Conservation (phyloP, 2,113 vertebrate genomes). For the Recurvirostra avosetta region DNA sequence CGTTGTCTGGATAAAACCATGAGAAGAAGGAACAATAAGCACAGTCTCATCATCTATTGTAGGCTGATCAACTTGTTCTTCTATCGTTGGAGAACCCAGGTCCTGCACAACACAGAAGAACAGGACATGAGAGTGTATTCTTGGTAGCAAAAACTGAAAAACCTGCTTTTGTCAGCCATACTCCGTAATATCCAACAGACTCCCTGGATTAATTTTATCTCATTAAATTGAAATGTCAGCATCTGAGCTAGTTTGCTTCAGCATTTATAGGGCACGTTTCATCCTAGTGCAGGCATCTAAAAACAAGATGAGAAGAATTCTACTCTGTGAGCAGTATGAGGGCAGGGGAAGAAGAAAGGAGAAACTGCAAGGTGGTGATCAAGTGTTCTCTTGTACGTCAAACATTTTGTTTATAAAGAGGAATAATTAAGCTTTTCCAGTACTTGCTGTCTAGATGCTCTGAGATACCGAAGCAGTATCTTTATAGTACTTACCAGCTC, state of each 20-base stretch:
- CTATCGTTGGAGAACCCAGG: constrained; percentile 75
- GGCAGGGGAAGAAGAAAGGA: background rate
- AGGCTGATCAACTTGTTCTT: constrained; percentile 79
- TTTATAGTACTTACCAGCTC: background rate
- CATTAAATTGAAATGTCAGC: background rate
- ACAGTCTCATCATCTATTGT: constrained; percentile 80
- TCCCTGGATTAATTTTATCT: background rate
- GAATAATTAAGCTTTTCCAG: background rate
- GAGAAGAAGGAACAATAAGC: constrained; percentile 90
- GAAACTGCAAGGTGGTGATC: background rate
- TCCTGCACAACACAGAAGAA: constrained; percentile 63
- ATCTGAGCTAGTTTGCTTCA: background rate
- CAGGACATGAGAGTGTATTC: background rate
- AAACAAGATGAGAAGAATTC: background rate
- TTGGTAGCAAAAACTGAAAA: background rate
- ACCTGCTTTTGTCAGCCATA: background rate
- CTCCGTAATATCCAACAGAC: background rate
- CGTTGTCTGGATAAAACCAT: constrained; percentile 88
- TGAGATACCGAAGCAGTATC: background rate
- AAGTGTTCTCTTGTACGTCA: background rate
- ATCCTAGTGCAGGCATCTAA: background rate
- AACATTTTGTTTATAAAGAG: background rate
- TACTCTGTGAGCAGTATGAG: background rate
- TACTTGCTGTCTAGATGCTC: background rate
- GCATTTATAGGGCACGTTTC: background rate